Percentiles rank a stretch among this genome's conserved stretches.
Evolutionary conservation across 2,888 invertebrate genomes (phyloP).

Genomic region (Ecliptopera silaceata): DNA sequence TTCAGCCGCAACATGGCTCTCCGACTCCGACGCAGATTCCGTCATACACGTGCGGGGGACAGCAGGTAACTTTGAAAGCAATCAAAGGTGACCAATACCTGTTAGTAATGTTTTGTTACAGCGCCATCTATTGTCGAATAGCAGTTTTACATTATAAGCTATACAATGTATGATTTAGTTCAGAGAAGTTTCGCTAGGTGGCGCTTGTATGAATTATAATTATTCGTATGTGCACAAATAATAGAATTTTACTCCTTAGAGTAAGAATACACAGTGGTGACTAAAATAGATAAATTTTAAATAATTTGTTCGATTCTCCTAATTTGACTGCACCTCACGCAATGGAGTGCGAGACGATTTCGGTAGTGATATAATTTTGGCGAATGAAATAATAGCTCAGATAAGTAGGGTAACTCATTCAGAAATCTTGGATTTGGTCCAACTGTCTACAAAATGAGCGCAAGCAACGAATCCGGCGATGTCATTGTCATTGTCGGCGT

Average conservation of each 20-base stretch:
- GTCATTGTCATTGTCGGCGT: conserved; percentile 76
- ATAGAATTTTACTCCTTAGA: no score
- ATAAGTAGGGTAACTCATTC: conserved; percentile 41
- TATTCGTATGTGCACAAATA: no score
- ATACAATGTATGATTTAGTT: neutral
- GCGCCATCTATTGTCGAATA: conserved; percentile 62
- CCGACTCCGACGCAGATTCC: conserved; percentile 92
- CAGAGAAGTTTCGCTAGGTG: conserved; percentile 39
- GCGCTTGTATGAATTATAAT: conserved; percentile 27
- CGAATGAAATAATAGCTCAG: conserved; percentile 39
- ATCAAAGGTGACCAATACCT: no score
- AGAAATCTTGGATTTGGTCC: conserved; percentile 61
- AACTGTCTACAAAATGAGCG: conserved; percentile 52
- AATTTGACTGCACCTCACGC: neutral
- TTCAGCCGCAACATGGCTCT: conserved; percentile 84
- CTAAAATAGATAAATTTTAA: neutral
- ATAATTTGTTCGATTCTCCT: neutral
- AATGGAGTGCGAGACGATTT: neutral
- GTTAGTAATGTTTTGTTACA: conserved; percentile 13
- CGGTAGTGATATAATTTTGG: conserved; percentile 36
- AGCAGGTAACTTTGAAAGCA: conserved; percentile 54
- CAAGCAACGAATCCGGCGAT: conserved; percentile 55
- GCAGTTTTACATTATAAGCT: conserved; percentile 29
- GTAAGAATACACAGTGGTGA: no score
- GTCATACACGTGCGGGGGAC: conserved; percentile 87